Evolutionary conservation across 2,797 vertebrate genomes (phyloP).

Genomic region (Novumbra hubbsi): DNA sequence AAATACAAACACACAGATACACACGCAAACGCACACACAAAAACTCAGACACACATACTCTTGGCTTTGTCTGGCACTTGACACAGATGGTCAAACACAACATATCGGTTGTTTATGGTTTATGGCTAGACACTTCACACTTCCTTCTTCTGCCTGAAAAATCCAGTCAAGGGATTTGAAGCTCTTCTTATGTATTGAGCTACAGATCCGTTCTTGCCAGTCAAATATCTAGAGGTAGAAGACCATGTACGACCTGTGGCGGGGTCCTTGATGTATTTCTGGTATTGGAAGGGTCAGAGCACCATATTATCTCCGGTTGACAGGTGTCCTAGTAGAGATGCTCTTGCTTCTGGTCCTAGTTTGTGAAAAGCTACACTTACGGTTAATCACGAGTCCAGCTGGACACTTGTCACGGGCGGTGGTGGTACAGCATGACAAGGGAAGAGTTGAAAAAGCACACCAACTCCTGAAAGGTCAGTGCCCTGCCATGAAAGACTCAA

Average conservation of each 20-base stretch:
- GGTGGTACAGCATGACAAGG: constrained; percentile 35
- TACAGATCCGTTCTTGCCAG: constrained; percentile 7
- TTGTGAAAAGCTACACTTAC: constrained; percentile 37
- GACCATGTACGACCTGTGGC: neutral
- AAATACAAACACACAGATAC: constrained; percentile 44
- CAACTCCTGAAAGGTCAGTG: constrained; percentile 63
- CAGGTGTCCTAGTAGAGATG: constrained; percentile 22
- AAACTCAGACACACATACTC: constrained; percentile 56
- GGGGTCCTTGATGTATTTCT: neutral
- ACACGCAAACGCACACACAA: constrained; percentile 18
- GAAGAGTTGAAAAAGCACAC: constrained; percentile 46
- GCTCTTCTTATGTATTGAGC: neutral
- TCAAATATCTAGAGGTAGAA: constrained; percentile 3
- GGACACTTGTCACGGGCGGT: constrained; percentile 54
- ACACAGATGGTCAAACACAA: constrained; percentile 69
- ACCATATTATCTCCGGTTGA: constrained; percentile 23
- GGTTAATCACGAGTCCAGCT: constrained; percentile 53
- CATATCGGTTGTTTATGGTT: constrained; percentile 74
- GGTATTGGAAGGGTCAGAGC: constrained; percentile 22
- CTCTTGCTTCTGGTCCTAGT: constrained; percentile 8
- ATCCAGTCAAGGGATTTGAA: constrained; percentile 44
- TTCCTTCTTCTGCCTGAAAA: constrained; percentile 61
- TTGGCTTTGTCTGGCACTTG: constrained; percentile 61
- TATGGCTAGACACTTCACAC: constrained; percentile 61
- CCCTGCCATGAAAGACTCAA: constrained; percentile 53